Evolutionary conservation across 2,113 vertebrate genomes (phyloP).

Genomic region (Hippocampus comes): DNA sequence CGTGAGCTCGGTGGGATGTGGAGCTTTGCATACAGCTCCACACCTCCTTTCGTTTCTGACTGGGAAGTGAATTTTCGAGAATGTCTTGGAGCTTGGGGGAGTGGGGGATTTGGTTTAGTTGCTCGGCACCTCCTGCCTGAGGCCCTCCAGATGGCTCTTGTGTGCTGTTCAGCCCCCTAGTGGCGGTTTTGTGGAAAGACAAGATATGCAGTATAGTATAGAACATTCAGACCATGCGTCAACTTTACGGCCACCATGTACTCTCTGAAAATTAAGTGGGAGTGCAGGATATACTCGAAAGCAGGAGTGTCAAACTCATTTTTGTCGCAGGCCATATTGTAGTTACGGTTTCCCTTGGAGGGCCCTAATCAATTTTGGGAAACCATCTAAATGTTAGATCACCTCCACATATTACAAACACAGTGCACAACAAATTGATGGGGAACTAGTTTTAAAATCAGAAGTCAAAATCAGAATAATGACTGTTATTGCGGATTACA

Average conservation of each 20-base stretch:
- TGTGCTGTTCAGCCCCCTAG: constrained; percentile 68
- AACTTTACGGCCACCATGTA: constrained; percentile 49
- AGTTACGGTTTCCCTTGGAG: too few species aligned
- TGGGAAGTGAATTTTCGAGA: constrained; percentile 62
- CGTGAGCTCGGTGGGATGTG: constrained; percentile 24
- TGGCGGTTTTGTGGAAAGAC: constrained; percentile 70
- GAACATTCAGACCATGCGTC: constrained; percentile 11
- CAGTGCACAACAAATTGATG: too few species aligned
- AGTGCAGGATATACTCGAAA: neutral
- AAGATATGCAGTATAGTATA: constrained; percentile 21
- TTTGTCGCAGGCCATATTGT: too few species aligned
- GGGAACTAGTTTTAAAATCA: too few species aligned
- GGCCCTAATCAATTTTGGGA: too few species aligned
- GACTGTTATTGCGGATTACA: too few species aligned
- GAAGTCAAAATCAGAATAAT: too few species aligned
- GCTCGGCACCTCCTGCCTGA: constrained; percentile 23
- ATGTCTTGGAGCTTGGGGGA: constrained; percentile 41
- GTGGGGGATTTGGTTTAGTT: constrained; percentile 8
- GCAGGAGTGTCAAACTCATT: too few species aligned
- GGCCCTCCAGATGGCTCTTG: constrained; percentile 57
- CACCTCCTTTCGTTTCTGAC: constrained; percentile 65
- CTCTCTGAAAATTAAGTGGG: neutral
- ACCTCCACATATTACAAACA: too few species aligned
- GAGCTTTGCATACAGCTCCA: constrained; percentile 54
- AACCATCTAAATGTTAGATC: too few species aligned